Percentiles rank a stretch among this genome's conserved stretches.
phyloP scores from a whole-genome alignment of 2,113 vertebrate species.

The Ariopsis seemanni region DNA sequence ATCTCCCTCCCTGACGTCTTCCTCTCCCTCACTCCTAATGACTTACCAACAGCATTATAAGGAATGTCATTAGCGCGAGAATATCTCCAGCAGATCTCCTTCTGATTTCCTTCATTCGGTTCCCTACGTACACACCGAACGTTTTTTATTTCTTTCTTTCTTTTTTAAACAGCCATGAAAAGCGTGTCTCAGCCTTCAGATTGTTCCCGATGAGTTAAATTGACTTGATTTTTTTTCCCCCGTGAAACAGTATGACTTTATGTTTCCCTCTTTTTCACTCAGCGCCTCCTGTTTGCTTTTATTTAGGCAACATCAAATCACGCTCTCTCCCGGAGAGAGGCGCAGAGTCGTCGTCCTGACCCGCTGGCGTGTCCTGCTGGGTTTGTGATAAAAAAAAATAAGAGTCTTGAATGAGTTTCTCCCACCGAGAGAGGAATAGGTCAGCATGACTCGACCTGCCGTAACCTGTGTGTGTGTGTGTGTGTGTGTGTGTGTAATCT shows the following conservation, averaged over 20 bases:
- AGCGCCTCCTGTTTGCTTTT: constrained; percentile 34
- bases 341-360: constrained; percentile 3
- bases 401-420: constrained; percentile 32
- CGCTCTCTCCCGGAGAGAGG: constrained; percentile 32
- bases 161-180: background rate
- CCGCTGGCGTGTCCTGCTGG: constrained; percentile 26
- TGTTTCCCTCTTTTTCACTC: constrained; percentile 15
- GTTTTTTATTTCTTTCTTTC: background rate
- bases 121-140: background rate
- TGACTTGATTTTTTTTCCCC: constrained; percentile 3
- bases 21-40: constrained; percentile 39
- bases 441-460: constrained; percentile 13
- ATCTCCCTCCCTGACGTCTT: background rate
- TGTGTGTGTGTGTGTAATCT: background rate
- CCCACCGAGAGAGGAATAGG: constrained; percentile 37
- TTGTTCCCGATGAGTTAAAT: constrained; percentile 14
- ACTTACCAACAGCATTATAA: constrained; percentile 44
- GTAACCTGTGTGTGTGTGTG: background rate
- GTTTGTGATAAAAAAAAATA: constrained; percentile 41
- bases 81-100: background rate
- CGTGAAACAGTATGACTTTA: background rate
- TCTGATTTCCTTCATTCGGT: background rate
- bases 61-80: constrained; percentile 29
- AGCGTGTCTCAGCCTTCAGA: constrained; percentile 17
- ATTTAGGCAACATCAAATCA: constrained; percentile 47